phyloP scores from a whole-genome alignment of 1,140 invertebrate genomes.

The Meloidogyne chitwoodi region DNA sequence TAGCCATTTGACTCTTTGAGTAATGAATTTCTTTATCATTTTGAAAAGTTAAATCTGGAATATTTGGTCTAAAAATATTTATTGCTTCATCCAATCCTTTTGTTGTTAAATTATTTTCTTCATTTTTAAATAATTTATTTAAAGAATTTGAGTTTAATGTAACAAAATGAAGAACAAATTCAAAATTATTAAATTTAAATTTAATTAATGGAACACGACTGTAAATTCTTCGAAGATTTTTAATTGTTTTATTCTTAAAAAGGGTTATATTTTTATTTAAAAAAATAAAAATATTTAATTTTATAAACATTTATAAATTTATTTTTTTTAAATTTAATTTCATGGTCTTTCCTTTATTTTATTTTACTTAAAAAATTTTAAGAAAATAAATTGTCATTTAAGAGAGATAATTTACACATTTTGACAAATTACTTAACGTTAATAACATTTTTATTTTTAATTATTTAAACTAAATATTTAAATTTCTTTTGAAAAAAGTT shows the following conservation, averaged over 20 bases:
- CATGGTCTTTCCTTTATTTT: too few species aligned
- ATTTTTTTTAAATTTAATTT: too few species aligned
- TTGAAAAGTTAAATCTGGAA: neutral
- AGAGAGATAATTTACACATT: too few species aligned
- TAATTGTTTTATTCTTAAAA: neutral
- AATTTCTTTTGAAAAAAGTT: too few species aligned
- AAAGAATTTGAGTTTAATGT: neutral
- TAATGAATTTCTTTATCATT: neutral
- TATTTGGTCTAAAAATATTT: neutral
- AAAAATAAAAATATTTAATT: too few species aligned
- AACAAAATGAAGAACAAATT: neutral
- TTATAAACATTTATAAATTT: too few species aligned
- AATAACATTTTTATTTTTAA: too few species aligned
- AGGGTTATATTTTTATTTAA: too few species aligned
- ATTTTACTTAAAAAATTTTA: too few species aligned
- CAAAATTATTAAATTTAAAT: neutral
- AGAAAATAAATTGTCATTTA: too few species aligned
- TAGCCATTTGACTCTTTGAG: neutral
- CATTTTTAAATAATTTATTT: neutral
- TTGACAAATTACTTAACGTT: too few species aligned
- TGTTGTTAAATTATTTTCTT: neutral
- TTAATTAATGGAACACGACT: neutral
- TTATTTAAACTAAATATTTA: too few species aligned
- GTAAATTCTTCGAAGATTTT: neutral
- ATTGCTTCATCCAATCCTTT: neutral